Conservation (phyloP, 2,888 invertebrate genomes). For the Andrena trimmerana region DNA sequence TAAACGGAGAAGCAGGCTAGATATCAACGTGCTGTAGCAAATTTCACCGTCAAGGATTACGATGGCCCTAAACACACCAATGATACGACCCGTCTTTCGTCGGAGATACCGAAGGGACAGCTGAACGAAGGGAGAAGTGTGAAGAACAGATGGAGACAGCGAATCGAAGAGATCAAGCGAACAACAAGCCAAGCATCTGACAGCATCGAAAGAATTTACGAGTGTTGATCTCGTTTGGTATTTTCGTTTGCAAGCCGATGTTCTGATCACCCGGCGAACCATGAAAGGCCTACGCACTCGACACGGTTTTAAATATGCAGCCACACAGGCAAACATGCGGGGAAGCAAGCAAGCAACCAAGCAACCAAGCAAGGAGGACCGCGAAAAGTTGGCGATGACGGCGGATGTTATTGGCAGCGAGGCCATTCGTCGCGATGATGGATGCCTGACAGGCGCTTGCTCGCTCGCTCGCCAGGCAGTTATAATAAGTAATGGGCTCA, state of each 20-base stretch:
- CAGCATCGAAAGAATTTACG: slow-evolving; percentile 77
- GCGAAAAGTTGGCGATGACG: slow-evolving; percentile 85
- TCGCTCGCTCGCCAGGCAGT: slow-evolving; percentile 83
- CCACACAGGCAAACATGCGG: background rate
- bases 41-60: slow-evolving; percentile 80
- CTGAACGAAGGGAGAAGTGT: slow-evolving; percentile 64
- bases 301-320: slow-evolving; percentile 44
- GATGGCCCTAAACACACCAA: slow-evolving; percentile 81
- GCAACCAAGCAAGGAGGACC: slow-evolving; percentile 74
- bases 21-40: slow-evolving; percentile 73
- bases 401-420: slow-evolving; percentile 85
- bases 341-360: slow-evolving; percentile 35
- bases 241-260: slow-evolving; percentile 57
- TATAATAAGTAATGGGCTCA: slow-evolving; percentile 85
- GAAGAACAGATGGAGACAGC: slow-evolving; percentile 68
- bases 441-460: slow-evolving; percentile 84
- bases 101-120: slow-evolving; percentile 76
- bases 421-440: slow-evolving; percentile 85
- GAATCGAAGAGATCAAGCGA: slow-evolving; percentile 51
- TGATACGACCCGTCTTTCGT: slow-evolving; percentile 77
- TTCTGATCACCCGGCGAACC: slow-evolving; percentile 50
- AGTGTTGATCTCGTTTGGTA: slow-evolving; percentile 72
- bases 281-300: slow-evolving; percentile 51
- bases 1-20: slow-evolving; percentile 47
- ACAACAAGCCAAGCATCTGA: slow-evolving; percentile 53